Evolutionary conservation across 2,797 vertebrate species (phyloP).

Genomic region (Geotrypetes seraphini): DNA sequence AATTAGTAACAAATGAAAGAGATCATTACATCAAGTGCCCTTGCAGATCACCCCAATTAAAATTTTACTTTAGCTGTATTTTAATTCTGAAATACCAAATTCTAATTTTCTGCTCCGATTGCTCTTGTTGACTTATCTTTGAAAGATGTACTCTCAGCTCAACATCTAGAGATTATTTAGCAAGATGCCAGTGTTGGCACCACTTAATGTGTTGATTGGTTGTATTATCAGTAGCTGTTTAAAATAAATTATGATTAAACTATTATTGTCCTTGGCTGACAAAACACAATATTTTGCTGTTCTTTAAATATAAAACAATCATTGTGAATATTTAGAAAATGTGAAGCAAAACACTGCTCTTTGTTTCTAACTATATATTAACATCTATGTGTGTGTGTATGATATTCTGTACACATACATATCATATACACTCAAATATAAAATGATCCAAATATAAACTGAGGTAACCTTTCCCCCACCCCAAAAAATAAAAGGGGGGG

Average conservation of each 20-base stretch:
- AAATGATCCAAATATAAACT: too few species aligned
- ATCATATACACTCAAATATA: too few species aligned
- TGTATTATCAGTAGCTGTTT: slow-evolving; percentile 66
- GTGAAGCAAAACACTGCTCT: slow-evolving; percentile 27
- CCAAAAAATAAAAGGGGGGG: too few species aligned
- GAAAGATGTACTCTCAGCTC: slow-evolving; percentile 75
- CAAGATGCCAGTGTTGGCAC: slow-evolving; percentile 80
- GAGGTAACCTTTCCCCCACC: too few species aligned
- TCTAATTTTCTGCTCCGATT: slow-evolving; percentile 98
- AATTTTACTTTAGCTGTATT: slow-evolving; percentile 75
- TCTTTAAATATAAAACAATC: slow-evolving; percentile 55
- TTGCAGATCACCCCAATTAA: slow-evolving; percentile 96
- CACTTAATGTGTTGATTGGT: slow-evolving; percentile 72
- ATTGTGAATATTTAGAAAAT: slow-evolving; percentile 47
- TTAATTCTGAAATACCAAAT: slow-evolving; percentile 89
- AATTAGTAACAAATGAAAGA: slow-evolving; percentile 91
- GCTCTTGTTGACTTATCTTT: slow-evolving; percentile 97
- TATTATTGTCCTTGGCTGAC: slow-evolving; percentile 60
- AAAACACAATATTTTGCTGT: slow-evolving; percentile 61
- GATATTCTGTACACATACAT: too few species aligned
- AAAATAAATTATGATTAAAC: slow-evolving; percentile 69
- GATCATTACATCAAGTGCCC: slow-evolving; percentile 95
- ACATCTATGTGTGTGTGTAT: too few species aligned
- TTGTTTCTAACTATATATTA: too few species aligned
- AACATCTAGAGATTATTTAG: slow-evolving; percentile 82